Evolutionary conservation across 2,113 vertebrate genomes (phyloP), one percentile per base, ranked within the genome.

Genomic region (Damaliscus lunatus): DNA sequence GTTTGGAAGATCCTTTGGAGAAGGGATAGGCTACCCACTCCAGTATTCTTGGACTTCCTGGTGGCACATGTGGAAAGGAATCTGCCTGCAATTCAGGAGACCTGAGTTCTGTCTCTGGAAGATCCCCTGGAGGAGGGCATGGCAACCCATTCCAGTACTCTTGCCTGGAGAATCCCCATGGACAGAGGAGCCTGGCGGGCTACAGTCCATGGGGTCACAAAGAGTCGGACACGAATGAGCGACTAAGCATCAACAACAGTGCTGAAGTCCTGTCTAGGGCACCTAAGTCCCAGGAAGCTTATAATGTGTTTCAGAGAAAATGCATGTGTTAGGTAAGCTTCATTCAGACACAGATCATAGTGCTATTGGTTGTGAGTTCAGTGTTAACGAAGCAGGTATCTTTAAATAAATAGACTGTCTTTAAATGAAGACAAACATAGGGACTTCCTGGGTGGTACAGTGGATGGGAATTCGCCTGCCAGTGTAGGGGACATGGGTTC

Each of bases 171-270:
- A 74, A 74, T 40, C 67, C n/a, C 67, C n/a, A 74, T 3, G 67
- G 67, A 74, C 67, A 74, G 19, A 74, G n/a, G 36, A 23, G n/a
- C 67, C 67, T 74, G n/a, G 5, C 0, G 3, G 67, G 19, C n/a
- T 40, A 12, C 67, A 74, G 67, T 40, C n/a, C 36, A 25, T 40
- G 19, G 9, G 67, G 67, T 74, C 3, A 0, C 67, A 23, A 23
- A 40, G 19, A 74, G n/a, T 12, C 0, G 1, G 67, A 40, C 67
- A 40, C 0, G 1, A 71, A 36, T 12, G n/a, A 23, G 67, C 0
- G 3, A 23, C n/a, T 40, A 71, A 74, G n/a, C 3, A 6, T 25
- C 16, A 83, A 25, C 31, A 67, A 11, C 21, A 83, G 17, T 33
- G 23, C 40, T 94, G 60, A 71, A 36, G 40, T 40, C 57, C 29